Conservation (phyloP, 2,888 invertebrate genomes). For the Cheilosia pagana region DNA sequence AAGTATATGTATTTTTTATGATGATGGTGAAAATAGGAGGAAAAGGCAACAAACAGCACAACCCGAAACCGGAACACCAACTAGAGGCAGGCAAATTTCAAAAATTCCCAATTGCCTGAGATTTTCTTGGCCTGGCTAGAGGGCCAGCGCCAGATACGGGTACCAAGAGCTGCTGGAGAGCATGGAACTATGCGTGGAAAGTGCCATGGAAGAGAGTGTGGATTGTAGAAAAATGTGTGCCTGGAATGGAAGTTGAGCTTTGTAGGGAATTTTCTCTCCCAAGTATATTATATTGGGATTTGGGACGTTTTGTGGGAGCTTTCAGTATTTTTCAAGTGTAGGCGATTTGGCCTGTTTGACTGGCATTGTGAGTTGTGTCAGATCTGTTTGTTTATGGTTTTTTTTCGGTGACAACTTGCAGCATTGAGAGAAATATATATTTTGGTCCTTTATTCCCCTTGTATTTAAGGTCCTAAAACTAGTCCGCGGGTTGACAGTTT, state of each 20-base stretch:
- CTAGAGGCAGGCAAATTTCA: slow-evolving; percentile 79
- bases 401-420: no score
- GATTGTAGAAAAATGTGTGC: neutral
- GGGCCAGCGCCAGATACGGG: slow-evolving; percentile 65
- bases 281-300: slow-evolving; percentile 3
- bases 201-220: neutral
- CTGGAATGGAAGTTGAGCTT: slow-evolving; percentile 32
- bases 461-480: no score
- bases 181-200: slow-evolving; percentile 26
- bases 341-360: slow-evolving; percentile 27
- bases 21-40: slow-evolving; percentile 80
- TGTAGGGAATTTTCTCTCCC: slow-evolving; percentile 26
- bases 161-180: slow-evolving; percentile 71
- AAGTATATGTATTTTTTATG: slow-evolving; percentile 74
- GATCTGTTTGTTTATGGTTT: no score
- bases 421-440: no score
- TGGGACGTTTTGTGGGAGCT: slow-evolving; percentile 8
- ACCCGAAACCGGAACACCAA: slow-evolving; percentile 85
- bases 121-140: slow-evolving; percentile 68
- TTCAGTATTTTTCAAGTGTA: neutral
- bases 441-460: no score
- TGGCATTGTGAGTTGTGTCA: no score
- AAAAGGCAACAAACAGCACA: slow-evolving; percentile 84
- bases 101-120: slow-evolving; percentile 68
- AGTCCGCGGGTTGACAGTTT: no score